These are phyloP conservation scores for Amaurobius ferox DNA, from an alignment of 2,888 invertebrate genomes.

Conservation along the genomic window DNA sequence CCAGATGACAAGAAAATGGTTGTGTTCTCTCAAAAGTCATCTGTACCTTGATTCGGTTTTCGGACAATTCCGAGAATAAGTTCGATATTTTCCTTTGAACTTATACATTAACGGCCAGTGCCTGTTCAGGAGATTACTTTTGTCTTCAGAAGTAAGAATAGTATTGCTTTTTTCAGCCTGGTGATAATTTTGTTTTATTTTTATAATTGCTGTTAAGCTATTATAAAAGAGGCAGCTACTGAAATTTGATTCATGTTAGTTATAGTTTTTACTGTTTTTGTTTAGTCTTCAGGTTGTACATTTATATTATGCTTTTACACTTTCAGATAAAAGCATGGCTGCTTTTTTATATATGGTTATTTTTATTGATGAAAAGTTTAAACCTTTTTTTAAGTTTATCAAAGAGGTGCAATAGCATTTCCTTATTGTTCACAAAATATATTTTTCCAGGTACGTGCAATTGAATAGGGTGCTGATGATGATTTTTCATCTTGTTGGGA, in stretches of 20 bases:
- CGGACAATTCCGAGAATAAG: too few species aligned
- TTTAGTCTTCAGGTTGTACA: neutral
- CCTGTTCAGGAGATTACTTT: neutral
- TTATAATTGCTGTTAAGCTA: neutral
- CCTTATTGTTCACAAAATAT: neutral
- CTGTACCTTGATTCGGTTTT: neutral
- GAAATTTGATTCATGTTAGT: neutral
- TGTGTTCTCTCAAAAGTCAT: neutral
- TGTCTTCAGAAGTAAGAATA: neutral
- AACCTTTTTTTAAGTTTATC: neutral
- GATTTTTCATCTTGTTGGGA: neutral
- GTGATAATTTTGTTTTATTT: constrained; percentile 10
- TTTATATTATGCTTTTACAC: too few species aligned
- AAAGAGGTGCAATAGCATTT: neutral
- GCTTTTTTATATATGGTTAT: too few species aligned
- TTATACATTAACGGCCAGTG: constrained; percentile 14
- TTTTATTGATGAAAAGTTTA: too few species aligned
- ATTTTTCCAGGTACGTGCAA: neutral
- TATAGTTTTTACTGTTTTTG: neutral
- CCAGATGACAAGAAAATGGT: neutral
- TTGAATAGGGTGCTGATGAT: neutral
- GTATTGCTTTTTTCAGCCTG: neutral
- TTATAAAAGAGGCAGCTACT: constrained; percentile 17
- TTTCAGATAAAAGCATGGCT: too few species aligned
- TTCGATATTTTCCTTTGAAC: too few species aligned